phyloP scores from a whole-genome alignment of 2,797 vertebrate genomes.

The Acanthis flammea region DNA sequence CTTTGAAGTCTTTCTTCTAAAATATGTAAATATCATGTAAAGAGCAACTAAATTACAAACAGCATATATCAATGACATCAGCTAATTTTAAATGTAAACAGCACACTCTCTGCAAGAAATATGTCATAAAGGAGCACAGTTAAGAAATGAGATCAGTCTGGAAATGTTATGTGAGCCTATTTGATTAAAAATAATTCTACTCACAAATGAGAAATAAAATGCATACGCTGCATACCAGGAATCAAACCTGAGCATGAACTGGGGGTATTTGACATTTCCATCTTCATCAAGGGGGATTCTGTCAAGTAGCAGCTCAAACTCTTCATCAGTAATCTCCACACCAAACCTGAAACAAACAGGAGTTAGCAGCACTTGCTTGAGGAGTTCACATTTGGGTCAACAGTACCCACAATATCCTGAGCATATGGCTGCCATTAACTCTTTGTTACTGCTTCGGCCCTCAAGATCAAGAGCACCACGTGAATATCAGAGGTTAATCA shows the following conservation, averaged over 20 bases:
- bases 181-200: conserved; percentile 24
- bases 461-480: conserved; percentile 80
- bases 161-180: neutral
- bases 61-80: neutral
- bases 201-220: conserved; percentile 52
- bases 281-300: conserved; percentile 81
- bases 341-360: conserved; percentile 79
- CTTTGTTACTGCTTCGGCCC: conserved; percentile 83
- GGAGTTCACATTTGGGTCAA: conserved; percentile 81
- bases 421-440: conserved; percentile 93
- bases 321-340: conserved; percentile 84
- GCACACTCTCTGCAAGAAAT: neutral
- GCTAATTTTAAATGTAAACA: neutral
- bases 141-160: neutral
- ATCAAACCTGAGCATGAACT: conserved; percentile 69
- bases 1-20: neutral
- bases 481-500: conserved; percentile 92
- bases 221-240: conserved; percentile 9
- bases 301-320: conserved; percentile 88
- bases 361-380: conserved; percentile 73
- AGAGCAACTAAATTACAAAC: neutral
- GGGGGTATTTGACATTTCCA: conserved; percentile 77
- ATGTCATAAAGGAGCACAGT: neutral
- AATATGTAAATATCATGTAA: neutral
- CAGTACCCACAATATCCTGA: conserved; percentile 80